Base-by-base conservation (phyloP, 1,140 invertebrate genomes). In the Planococcus citri region DNA sequence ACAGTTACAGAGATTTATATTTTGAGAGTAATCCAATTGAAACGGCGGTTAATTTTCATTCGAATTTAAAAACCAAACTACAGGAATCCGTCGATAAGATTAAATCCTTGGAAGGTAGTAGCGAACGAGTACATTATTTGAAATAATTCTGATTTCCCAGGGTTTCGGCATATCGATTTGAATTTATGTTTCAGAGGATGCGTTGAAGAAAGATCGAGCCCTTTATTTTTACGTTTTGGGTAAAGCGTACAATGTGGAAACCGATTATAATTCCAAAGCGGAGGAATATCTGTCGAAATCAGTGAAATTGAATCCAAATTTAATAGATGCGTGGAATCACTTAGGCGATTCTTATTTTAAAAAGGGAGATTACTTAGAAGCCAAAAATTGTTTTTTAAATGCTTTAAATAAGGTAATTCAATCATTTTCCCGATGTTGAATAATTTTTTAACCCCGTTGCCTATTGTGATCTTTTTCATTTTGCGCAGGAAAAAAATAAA, bases 311-410 rank as follows among this genome's bases (percentile, higher is more conserved):
- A 87, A 93, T 76, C 90, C 90, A 14, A 88, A 87, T 73, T 79
- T 88, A 69, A 83, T 89, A 0, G 87, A 90, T 71, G 91, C 91
- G 4, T 95, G 92, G 92, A 94, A 94, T 77, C 87, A 93, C 76
- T 80, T 95, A 10, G 92, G 92, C 6, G 90, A 93, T 78, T 91
- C 88, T 77, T 92, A 91, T 78, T 94, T 90, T 87, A 94, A 94
- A 77, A 90, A 90, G 77, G 84, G 87, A 75, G 88, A 93, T 76
- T 80, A 92, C 25, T 81, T 85, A 73, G 86, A 89, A 73, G 90
- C 92, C 1, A 89, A 88, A 75, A 91, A 89, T 75, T 94, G 92
- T 78, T 94, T 94, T 80, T 82, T 86, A 74, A 87, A 88, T 73
- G 90, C 90, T 72, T 78, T 94, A 37, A 86, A 86, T 77, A 85